A percentile compares a stretch with the other conserved stretches of the same genome.
These are phyloP conservation scores for Simalia tracyae DNA, from an alignment of 2,797 vertebrate species.

Conservation along the genomic window DNA sequence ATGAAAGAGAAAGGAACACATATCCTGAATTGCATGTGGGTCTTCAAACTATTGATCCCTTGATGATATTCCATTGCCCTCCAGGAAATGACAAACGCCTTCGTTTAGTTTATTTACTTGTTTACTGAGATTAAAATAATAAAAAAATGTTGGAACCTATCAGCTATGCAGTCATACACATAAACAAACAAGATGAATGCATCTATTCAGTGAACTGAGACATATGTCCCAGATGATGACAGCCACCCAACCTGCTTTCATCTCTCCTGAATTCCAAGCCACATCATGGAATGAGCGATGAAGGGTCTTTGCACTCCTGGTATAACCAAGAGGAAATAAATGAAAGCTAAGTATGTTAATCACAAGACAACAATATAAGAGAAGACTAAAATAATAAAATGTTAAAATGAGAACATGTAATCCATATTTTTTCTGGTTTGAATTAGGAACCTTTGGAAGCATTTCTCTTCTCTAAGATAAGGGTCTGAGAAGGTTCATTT, in stretches of 20 bases:
- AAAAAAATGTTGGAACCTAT: not conserved
- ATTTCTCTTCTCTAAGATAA: conserved; percentile 31
- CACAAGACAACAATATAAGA: not conserved
- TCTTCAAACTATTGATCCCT: not conserved
- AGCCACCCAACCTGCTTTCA: not conserved
- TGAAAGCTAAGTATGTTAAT: not conserved
- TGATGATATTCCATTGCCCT: not conserved
- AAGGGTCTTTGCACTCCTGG: not conserved
- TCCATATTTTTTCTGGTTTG: not conserved
- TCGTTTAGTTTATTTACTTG: not conserved
- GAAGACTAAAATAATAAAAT: not conserved
- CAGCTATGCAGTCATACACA: not conserved
- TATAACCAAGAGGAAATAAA: not conserved
- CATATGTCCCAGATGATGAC: not conserved
- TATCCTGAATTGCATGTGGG: rapidly evolving
- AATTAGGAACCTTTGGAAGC: conserved; percentile 18
- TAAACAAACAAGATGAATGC: not conserved
- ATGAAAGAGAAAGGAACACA: not conserved
- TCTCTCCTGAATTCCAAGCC: not conserved
- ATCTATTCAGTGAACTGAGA: not conserved
- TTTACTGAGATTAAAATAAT: not conserved
- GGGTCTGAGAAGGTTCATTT: conserved; percentile 37
- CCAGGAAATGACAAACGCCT: not conserved
- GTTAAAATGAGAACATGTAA: not conserved
- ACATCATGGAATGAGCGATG: not conserved